Conservation (phyloP, 1,140 invertebrate genomes). For the Cydia splendana region DNA sequence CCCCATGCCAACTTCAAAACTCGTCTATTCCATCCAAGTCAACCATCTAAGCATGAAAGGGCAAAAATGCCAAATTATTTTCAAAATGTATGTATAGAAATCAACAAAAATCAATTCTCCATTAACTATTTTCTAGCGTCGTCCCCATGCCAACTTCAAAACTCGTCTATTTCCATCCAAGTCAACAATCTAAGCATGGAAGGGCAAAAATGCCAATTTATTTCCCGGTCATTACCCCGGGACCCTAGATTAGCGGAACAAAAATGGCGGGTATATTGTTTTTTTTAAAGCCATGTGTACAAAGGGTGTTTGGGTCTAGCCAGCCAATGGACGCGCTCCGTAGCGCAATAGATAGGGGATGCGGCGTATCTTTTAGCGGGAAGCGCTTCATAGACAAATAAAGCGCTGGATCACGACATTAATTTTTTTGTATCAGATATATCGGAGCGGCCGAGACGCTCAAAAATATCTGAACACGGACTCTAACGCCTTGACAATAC, state of each 20-base stretch:
- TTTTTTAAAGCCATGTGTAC: slow-evolving; percentile 55
- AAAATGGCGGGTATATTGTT: slow-evolving; percentile 61
- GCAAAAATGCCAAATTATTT: too few species aligned
- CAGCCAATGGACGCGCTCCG: slow-evolving; percentile 56
- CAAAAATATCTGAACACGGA: too few species aligned
- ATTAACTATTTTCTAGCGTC: not conserved
- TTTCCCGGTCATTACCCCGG: slow-evolving; percentile 56
- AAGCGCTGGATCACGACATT: not conserved
- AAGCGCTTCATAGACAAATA: slow-evolving; percentile 39
- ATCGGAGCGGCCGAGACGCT: too few species aligned
- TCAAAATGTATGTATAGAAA: too few species aligned
- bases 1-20: too few species aligned
- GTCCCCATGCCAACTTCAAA: not conserved
- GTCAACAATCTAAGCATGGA: slow-evolving; percentile 24
- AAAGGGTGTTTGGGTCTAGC: slow-evolving; percentile 56
- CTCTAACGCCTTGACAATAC: too few species aligned
- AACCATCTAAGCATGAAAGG: too few species aligned
- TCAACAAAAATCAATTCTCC: not conserved
- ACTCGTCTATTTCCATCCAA: not conserved
- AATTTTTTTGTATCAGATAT: too few species aligned
- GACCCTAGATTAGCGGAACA: slow-evolving; percentile 59
- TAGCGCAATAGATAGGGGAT: slow-evolving; percentile 65
- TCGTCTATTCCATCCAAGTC: too few species aligned
- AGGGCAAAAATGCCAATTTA: slow-evolving; percentile 34
- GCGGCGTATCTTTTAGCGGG: slow-evolving; percentile 20